Evolutionary conservation across 2,888 invertebrate genomes (phyloP), one percentile per base, ranked within the genome.

Genomic region (Venustoraphidia nigricollis): DNA sequence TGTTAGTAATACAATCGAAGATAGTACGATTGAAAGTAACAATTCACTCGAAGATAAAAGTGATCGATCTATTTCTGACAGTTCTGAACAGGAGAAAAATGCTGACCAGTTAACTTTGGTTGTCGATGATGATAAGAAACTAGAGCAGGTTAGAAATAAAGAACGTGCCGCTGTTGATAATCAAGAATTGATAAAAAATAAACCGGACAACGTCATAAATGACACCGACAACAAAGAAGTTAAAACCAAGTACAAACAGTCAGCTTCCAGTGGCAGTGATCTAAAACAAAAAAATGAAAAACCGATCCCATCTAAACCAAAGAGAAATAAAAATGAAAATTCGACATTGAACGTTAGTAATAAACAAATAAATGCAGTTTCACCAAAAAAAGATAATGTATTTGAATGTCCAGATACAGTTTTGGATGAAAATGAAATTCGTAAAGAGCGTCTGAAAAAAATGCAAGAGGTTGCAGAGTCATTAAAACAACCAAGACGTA

Each of bases 401-500:
- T 47, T 42, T 34, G 13, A 14, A 39, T 46, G 46, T 38, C 60
- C 62, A 2, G 70, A 70, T 44, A 51, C 68, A 8, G 62, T 65
- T 11, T 62, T 67, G 40, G 68, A 68, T 40, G 71, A 72, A 38
- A 61, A 63, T 6, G 66, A 67, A 50, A 69, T 72, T 46, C 68
- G 71, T 51, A 60, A 67, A 38, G 68, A 71, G 52, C 63, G 72
- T 1, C 62, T 69, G 44, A 65, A 67, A 47, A 69, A 65, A 50
- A 73, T 73, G 73, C 66, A 70, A 40, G 71, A 72, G 53, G 63
- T 73, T 8, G 60, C 49, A 58, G 62, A 53, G 57, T 57, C 3
- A 56, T 64, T 13, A 59, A 59, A 37, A 54, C 55, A 6, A 40
- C 55, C 56, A 4, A 57, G 56, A 13, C 57, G 66, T 42, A 54